Evolutionary conservation across 37 sponge, comb jelly and placozoan species (phyloP).

Genomic region (Ianthella basta): DNA sequence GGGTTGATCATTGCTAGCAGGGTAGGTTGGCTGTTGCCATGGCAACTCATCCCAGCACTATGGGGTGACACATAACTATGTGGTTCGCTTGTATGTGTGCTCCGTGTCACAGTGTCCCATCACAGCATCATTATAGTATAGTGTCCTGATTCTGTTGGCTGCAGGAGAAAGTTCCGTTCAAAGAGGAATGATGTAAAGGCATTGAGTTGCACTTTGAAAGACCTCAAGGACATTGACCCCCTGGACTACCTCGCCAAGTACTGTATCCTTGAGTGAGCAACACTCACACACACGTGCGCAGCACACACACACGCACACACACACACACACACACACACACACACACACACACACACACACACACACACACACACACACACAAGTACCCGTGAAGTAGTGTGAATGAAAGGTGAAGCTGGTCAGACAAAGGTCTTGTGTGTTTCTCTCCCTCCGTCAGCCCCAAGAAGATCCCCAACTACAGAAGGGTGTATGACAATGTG

Average conservation of each 20-base stretch:
- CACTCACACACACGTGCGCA: background rate
- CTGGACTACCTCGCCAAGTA: constrained; percentile 91
- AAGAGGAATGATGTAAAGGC: constrained; percentile 69
- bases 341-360: constrained; percentile 15
- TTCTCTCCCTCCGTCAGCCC: constrained; percentile 23
- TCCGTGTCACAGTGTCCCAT: no score
- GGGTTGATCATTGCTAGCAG: no score
- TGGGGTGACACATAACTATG: no score
- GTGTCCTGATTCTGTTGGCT: background rate
- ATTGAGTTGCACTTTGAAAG: constrained; percentile 58
- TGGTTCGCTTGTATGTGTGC: no score
- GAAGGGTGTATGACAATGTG: constrained; percentile 68
- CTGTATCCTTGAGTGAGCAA: constrained; percentile 83
- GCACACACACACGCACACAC: constrained; percentile 15
- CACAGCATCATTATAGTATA: constrained; percentile 25
- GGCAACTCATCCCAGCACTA: no score
- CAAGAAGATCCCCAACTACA: constrained; percentile 31
- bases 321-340: constrained; percentile 48
- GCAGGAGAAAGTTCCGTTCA: constrained; percentile 24
- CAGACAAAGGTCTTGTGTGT: background rate
- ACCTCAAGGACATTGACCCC: constrained; percentile 83
- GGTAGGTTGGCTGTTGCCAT: no score
- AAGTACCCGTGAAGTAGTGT: no score
- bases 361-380: no score
- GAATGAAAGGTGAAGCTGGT: background rate